phyloP scores from a whole-genome alignment of 2,797 vertebrate genomes.

The Myotis vivesi region DNA sequence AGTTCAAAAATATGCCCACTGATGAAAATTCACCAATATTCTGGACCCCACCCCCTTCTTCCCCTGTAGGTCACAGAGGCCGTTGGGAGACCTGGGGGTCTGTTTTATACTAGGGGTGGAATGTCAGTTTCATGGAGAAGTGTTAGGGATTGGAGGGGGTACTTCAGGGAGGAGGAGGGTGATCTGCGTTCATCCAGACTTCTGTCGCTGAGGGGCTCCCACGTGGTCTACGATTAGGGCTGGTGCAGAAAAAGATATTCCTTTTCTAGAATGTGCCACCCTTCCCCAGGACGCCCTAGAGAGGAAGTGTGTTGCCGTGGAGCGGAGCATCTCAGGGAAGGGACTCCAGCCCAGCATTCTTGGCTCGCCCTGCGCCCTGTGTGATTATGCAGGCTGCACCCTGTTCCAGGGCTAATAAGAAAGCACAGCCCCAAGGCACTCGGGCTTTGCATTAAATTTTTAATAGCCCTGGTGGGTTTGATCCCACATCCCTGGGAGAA shows the following conservation, averaged over 20 bases:
- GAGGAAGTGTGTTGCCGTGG: background rate
- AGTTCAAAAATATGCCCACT: background rate
- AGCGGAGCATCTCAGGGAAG: background rate
- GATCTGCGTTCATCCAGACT: background rate
- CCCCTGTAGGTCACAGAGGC: background rate
- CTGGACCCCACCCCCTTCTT: background rate
- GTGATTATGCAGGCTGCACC: background rate
- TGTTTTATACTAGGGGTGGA: background rate
- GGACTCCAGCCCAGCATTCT: background rate
- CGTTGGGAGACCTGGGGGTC: background rate
- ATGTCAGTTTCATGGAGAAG: background rate
- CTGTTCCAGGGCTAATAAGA: constrained; percentile 32
- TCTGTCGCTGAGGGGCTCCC: background rate
- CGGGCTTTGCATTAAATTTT: constrained; percentile 53
- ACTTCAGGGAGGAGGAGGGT: background rate
- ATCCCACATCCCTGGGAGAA: constrained; percentile 65
- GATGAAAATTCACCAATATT: background rate
- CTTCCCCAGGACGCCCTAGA: background rate
- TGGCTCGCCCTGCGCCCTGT: background rate
- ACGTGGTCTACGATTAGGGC: background rate
- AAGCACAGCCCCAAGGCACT: constrained; percentile 58
- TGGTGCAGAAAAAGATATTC: background rate
- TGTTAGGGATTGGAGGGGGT: background rate
- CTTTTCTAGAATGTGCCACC: background rate
- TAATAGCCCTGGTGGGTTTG: constrained; percentile 72